Conservation (phyloP, 2,113 vertebrate species). For the Bolborhynchus lineola region DNA sequence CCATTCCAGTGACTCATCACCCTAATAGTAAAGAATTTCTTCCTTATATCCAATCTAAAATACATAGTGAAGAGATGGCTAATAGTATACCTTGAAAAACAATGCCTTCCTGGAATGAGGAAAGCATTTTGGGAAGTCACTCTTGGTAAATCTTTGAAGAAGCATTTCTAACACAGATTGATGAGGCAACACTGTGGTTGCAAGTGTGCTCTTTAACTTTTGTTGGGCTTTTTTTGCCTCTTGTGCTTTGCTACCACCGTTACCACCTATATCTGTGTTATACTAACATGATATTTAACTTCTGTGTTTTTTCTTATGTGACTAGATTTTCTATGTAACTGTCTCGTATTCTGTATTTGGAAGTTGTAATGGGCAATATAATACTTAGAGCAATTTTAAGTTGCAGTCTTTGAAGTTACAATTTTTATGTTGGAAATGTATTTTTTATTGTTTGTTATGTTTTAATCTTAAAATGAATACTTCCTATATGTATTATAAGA, state of each 20-base stretch:
- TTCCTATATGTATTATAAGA: background rate
- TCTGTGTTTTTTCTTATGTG: background rate
- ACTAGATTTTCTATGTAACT: background rate
- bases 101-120: background rate
- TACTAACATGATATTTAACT: background rate
- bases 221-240: too few species aligned
- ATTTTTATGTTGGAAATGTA: background rate
- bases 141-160: background rate
- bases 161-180: background rate
- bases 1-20: too few species aligned
- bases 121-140: background rate
- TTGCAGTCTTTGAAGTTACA: background rate
- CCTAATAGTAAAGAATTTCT: too few species aligned
- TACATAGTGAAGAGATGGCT: background rate
- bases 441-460: background rate
- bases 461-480: background rate
- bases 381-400: background rate
- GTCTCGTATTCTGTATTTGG: background rate
- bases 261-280: background rate
- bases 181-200: background rate
- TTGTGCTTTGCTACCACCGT: background rate
- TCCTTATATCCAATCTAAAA: background rate
- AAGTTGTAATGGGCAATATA: background rate
- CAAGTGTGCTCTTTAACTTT: background rate
- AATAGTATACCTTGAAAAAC: background rate